These are phyloP conservation scores for Nansenia antarctica DNA, from an alignment of 2,113 vertebrate species.

Conservation along the genomic window DNA sequence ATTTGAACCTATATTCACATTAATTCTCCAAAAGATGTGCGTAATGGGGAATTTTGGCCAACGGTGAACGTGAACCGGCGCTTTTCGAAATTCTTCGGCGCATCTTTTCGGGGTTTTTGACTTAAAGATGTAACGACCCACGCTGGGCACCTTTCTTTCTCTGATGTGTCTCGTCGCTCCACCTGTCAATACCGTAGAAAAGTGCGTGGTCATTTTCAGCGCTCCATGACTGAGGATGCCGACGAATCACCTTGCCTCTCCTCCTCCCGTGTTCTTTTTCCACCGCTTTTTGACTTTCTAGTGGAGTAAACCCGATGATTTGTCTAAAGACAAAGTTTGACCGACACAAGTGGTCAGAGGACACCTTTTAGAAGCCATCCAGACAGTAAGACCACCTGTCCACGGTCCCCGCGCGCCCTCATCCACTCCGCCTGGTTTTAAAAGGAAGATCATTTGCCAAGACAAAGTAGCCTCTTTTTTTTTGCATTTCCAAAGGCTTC, in stretches of 20 bases:
- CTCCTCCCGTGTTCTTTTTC: conserved; percentile 33
- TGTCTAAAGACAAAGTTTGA: conserved; percentile 74
- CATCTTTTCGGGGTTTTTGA: conserved; percentile 33
- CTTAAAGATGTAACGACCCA: neutral
- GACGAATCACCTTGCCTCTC: conserved; percentile 45
- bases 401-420: conserved; percentile 4
- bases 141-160: neutral
- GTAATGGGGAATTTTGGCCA: conserved; percentile 41
- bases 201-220: conserved; percentile 59
- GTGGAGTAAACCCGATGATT: conserved; percentile 41
- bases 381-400: conserved; percentile 58
- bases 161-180: conserved; percentile 19
- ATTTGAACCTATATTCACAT: conserved; percentile 14
- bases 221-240: conserved; percentile 48
- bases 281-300: conserved; percentile 28
- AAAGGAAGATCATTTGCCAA: conserved; percentile 41
- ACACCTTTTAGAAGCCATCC: conserved; percentile 23
- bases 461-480: conserved; percentile 29
- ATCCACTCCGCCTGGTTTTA: neutral
- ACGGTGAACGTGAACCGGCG: conserved; percentile 41
- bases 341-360: conserved; percentile 42
- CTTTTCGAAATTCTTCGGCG: neutral
- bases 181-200: conserved; percentile 52
- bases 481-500: conserved; percentile 5
- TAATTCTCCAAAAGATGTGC: neutral